These are phyloP conservation scores for Morelia viridis DNA, from an alignment of 2,797 vertebrate genomes.

Conservation along the genomic window DNA sequence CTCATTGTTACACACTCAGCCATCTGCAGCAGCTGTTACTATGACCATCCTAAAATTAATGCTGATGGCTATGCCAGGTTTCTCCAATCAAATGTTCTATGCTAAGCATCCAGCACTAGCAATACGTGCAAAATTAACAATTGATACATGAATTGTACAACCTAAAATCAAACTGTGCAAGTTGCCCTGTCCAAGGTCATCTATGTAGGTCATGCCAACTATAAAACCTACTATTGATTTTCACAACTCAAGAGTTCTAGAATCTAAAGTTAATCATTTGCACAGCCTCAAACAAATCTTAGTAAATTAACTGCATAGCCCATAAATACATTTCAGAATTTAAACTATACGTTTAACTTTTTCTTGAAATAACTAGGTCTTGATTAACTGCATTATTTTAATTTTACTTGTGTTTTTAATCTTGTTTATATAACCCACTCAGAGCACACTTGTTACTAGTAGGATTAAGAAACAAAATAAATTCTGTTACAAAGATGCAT, in stretches of 20 bases:
- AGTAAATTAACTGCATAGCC: neutral
- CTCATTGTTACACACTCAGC: neutral
- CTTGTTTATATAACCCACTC: neutral
- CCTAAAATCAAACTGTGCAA: neutral
- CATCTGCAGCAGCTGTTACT: neutral
- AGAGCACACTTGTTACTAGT: neutral
- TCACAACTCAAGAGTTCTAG: neutral
- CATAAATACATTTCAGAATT: neutral
- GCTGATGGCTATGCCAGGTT: neutral
- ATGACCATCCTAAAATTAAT: neutral
- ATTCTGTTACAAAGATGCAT: neutral
- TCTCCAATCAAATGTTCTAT: neutral
- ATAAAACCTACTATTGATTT: neutral
- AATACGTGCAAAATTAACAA: neutral
- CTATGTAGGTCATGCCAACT: neutral
- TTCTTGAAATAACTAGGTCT: neutral
- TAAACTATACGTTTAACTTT: neutral
- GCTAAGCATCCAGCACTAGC: neutral
- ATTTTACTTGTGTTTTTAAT: neutral
- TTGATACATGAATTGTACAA: neutral
- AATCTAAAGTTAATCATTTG: slow-evolving; percentile 15
- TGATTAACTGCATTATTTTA: neutral
- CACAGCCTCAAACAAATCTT: neutral
- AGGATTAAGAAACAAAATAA: neutral
- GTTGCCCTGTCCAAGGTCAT: neutral